These are phyloP conservation scores for Ascaphus truei DNA, from an alignment of 2,113 vertebrate genomes.

Conservation along the genomic window DNA sequence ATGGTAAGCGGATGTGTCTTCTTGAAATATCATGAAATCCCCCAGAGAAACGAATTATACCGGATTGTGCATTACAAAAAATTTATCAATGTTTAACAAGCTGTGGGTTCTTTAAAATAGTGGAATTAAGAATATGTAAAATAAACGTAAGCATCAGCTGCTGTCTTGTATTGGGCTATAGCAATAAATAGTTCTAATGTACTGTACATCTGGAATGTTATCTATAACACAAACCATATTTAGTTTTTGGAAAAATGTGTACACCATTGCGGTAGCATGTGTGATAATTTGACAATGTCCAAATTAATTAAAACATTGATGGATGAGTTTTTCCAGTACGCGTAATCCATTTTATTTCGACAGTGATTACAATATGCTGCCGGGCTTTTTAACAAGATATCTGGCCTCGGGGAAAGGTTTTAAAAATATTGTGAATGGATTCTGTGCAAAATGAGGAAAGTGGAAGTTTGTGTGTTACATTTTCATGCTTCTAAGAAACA, in stretches of 20 bases:
- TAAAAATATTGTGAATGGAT: too few species aligned
- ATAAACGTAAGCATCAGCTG: too few species aligned
- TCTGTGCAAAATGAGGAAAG: too few species aligned
- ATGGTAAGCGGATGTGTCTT: too few species aligned
- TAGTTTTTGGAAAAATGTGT: background rate
- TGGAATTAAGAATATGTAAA: background rate
- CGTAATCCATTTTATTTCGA: background rate
- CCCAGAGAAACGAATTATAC: too few species aligned
- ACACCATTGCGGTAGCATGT: background rate
- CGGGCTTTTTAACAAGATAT: too few species aligned
- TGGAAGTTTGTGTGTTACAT: too few species aligned
- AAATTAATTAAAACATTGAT: constrained; percentile 5
- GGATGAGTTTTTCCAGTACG: background rate
- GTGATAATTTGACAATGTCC: background rate
- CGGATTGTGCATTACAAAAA: background rate
- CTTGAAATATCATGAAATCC: too few species aligned
- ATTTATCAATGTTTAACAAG: background rate
- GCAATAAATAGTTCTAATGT: background rate
- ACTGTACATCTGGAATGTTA: background rate
- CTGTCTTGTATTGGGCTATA: background rate
- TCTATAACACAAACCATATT: background rate
- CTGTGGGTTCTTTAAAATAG: background rate
- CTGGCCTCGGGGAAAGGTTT: too few species aligned
- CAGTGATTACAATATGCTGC: background rate
- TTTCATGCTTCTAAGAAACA: too few species aligned